Evolutionary conservation across 2,888 invertebrate genomes (phyloP).

Genomic region (Girardia tigrina): DNA sequence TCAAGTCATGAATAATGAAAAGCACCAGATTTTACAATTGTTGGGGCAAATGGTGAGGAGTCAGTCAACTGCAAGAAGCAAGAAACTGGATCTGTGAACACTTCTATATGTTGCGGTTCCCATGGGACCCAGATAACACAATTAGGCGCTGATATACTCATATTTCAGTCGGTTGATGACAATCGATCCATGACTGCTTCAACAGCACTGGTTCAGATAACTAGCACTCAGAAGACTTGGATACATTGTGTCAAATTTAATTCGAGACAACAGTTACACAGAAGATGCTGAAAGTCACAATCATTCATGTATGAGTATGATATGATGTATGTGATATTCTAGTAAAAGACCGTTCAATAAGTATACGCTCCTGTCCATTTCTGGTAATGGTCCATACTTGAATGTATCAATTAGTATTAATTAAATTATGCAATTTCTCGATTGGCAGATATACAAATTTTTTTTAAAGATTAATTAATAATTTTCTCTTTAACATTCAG

Average conservation of each 20-base stretch:
- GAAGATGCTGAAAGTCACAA: not conserved
- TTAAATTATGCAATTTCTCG: constrained; percentile 6
- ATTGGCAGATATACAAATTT: not conserved
- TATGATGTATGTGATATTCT: constrained; percentile 19
- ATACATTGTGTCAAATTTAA: constrained; percentile 18
- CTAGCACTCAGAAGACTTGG: constrained; percentile 19
- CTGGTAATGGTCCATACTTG: not conserved
- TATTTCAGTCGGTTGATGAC: constrained; percentile 20
- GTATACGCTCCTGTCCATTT: not conserved
- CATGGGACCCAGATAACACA: constrained; percentile 2
- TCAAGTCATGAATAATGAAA: constrained; percentile 23
- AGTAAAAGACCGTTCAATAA: constrained; percentile 11
- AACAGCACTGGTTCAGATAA: constrained; percentile 12
- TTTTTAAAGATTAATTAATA: not conserved
- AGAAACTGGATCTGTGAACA: constrained; percentile 23
- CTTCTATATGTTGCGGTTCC: constrained; percentile 14
- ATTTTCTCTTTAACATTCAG: too few relatives aligned
- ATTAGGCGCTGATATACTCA: constrained; percentile 23
- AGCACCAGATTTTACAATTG: constrained; percentile 23
- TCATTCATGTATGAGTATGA: not conserved
- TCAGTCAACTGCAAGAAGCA: constrained; percentile 23
- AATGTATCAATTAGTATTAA: constrained; percentile 18
- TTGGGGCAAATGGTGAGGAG: constrained; percentile 18
- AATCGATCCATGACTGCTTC: constrained; percentile 23
- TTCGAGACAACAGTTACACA: constrained; percentile 14